These are phyloP conservation scores for Pantherophis vulpinus DNA, from an alignment of 2,797 vertebrate species.

Conservation along the genomic window DNA sequence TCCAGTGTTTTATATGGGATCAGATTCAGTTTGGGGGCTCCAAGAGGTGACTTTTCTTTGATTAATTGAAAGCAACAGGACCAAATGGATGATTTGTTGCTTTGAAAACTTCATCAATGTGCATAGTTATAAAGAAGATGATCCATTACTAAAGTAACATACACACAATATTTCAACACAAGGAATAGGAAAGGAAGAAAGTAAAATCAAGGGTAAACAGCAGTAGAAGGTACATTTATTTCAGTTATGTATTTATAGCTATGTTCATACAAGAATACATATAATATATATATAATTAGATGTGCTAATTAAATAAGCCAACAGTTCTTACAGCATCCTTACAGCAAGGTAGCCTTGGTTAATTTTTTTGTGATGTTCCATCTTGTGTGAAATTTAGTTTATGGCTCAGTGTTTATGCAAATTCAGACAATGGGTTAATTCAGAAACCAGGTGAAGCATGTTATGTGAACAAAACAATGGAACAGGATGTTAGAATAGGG, in stretches of 20 bases:
- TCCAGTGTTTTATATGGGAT: neutral
- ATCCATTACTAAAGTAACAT: neutral
- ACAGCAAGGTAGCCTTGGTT: neutral
- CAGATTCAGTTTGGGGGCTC: neutral
- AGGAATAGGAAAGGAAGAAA: neutral
- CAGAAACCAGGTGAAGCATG: neutral
- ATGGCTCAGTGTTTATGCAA: neutral
- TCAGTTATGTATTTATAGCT: neutral
- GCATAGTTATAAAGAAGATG: neutral
- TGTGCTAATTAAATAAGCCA: neutral
- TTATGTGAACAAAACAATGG: neutral
- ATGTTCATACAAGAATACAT: too few relatives aligned
- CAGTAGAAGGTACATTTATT: neutral
- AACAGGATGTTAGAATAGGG: neutral
- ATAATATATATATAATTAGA: neutral
- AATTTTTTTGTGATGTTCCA: neutral
- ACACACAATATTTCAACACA: too few relatives aligned
- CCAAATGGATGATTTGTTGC: neutral
- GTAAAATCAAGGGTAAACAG: neutral
- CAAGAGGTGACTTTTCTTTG: neutral
- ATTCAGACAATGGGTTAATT: neutral
- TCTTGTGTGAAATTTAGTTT: neutral
- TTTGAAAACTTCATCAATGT: neutral
- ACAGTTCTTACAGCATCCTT: neutral
- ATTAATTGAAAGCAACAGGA: neutral